Evolutionary conservation across 2,888 invertebrate genomes (phyloP).

Genomic region (Gibbula magus): DNA sequence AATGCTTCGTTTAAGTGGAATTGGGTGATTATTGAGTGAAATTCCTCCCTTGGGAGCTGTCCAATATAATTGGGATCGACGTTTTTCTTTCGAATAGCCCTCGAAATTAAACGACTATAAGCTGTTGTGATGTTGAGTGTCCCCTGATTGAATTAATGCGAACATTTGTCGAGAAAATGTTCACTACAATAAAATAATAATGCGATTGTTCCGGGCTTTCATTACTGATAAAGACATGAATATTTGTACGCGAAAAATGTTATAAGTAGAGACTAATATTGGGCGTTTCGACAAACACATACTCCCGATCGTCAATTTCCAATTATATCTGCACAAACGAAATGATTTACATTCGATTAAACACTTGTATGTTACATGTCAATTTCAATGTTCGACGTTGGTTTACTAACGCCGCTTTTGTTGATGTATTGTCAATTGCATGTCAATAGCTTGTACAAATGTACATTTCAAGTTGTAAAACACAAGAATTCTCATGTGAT

Average conservation of each 20-base stretch:
- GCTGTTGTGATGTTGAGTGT: background rate
- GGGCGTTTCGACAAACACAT: background rate
- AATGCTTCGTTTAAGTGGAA: background rate
- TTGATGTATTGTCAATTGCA: background rate
- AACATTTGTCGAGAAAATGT: slow-evolving; percentile 7
- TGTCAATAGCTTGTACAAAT: too few relatives aligned
- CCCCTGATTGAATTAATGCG: background rate
- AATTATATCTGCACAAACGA: background rate
- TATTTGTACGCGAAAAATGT: too few relatives aligned
- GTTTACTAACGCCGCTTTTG: background rate
- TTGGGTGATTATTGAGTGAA: background rate
- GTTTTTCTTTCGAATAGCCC: background rate
- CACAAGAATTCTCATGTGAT: too few relatives aligned
- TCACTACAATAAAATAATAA: too few relatives aligned
- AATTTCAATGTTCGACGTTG: background rate
- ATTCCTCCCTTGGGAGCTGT: background rate
- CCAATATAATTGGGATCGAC: slow-evolving; percentile 12
- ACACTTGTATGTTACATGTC: background rate
- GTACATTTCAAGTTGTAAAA: too few relatives aligned
- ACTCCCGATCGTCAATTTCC: background rate
- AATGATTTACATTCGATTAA: background rate
- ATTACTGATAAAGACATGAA: background rate
- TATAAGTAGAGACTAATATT: background rate
- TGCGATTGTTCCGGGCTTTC: background rate
- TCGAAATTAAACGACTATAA: background rate